Evolutionary conservation across 2,113 vertebrate genomes (phyloP), one percentile per base, ranked within the genome.

Genomic region (Psittacus erithacus): DNA sequence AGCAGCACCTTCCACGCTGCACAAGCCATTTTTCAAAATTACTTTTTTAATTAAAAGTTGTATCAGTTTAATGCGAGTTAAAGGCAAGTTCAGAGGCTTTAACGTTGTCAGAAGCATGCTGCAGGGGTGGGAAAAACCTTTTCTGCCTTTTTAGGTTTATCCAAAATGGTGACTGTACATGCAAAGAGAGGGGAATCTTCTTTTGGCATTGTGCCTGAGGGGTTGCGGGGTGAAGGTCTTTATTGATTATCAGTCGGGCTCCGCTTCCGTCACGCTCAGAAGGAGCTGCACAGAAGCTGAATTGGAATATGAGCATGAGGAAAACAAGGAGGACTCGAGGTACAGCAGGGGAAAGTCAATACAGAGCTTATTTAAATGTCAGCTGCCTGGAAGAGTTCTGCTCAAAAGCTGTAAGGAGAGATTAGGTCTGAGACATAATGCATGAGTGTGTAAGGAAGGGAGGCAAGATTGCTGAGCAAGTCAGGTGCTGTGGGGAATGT

Each of bases 1-100:
- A 95, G 92, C 55, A 95, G 53, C 94, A 68, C 95, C 88, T 93
- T 92, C 87, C 3, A 28, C 84, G 89, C 53, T 6, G 79, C 86
- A 95, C 69, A 97, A 97, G 91, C 82, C 64, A 82, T 96, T 88
- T 96, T 74, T 93, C 96, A 93, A 97, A 95, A 97, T 97, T 97
- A 92, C 81, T 97, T 97, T 97, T 97, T 96, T 96, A 97, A 98
- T 97, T 93, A 97, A 96, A 98, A 97, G 77, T 84, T 96, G 95
- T 92, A 96, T 95, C 88, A 33, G 80, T 92, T 94, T 94, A 96
- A 95, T 86, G 92, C 24, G 24, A 91, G 75, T 74, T 88, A 96
- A 96, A 96, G 86, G 70, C 88, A 97, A 63, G 92, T 94, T 94
- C 87, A 73, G 57, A 9, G 84, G 81, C 90, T 83, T 74, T 74